Base-by-base conservation (phyloP, 2,797 vertebrate species). In the Cyclopterus lumpus region DNA sequence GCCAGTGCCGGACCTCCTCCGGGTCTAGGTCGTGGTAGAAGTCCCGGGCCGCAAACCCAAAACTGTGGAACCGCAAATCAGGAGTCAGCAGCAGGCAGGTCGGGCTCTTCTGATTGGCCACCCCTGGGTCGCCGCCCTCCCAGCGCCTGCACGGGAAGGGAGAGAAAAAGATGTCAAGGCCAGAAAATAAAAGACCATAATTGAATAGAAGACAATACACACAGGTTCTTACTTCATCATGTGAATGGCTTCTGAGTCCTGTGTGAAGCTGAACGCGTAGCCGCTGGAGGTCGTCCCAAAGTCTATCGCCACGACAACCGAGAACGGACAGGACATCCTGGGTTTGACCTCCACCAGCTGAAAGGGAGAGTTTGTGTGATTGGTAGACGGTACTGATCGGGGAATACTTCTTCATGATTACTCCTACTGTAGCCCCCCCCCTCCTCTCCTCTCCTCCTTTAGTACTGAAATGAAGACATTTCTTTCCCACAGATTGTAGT, bases 71-170 rank as follows among this genome's bases (percentile, higher is more conserved):
- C 9, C 85, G 46, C 3, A 97, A 94, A 1, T 98, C 97, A 0
- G 98, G 98, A 0, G 96, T 98, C 88, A 99, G 90, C 88, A 99
- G 93, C 67, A 99, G 93, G 79, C 96, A 97, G 0, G 97, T 99
- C 0, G 98, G 98, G 51, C 96, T 99, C 93, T 99, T 99, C 95
- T 99, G 98, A 90, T 98, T 96, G 90, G 98, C 97, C 48, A 99
- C 96, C 0, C 98, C 98, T 0, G 98, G 97, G 82, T 99, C 98
- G 0, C 97, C 98, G 0, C 98, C 97, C 86, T 98, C 97, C 97
- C 98, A 99, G 77, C 97, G 97, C 92, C 98, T 99, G 54, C 14
- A 28, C 6, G 8, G 58, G 66, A 77, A 73, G 8, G 24, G 14
- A 73, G 42, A 49, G 38, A 61, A 59, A 61, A 48, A n/a, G 6